Conservation (phyloP, 2,113 vertebrate genomes). For the Eulemur rufifrons region DNA sequence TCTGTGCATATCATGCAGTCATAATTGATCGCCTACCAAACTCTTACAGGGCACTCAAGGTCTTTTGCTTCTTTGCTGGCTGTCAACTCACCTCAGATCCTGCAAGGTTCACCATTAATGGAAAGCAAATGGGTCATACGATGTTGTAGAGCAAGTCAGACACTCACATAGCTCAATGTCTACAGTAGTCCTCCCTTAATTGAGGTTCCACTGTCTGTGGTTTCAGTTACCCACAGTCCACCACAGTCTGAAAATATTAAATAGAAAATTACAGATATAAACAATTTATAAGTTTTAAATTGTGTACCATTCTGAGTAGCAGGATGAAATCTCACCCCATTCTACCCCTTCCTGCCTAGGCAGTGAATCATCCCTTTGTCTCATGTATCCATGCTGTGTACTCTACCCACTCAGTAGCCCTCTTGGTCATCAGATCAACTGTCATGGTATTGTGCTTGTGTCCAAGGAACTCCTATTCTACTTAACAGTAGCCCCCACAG, state of each 20-base stretch:
- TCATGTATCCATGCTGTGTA: background rate
- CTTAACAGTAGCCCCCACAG: background rate
- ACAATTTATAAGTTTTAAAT: background rate
- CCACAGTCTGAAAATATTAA: background rate
- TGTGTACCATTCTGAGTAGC: background rate
- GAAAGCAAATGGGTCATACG: background rate
- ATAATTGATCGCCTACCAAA: slow-evolving; percentile 2
- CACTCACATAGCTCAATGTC: background rate
- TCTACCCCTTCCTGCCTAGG: background rate
- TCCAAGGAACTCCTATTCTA: background rate
- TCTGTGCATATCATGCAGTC: background rate
- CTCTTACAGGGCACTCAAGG: background rate
- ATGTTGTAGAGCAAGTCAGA: background rate
- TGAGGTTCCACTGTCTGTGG: background rate
- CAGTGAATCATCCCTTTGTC: background rate
- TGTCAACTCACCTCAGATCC: slow-evolving; percentile 34
- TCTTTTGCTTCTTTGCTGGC: slow-evolving; percentile 11
- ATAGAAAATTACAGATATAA: background rate
- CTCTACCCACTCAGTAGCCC: background rate
- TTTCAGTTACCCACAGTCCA: background rate
- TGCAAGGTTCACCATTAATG: background rate
- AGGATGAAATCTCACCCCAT: background rate
- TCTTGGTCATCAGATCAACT: background rate
- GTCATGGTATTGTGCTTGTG: background rate
- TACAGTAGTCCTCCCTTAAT: background rate